phyloP scores from a whole-genome alignment of 2,888 invertebrate genomes.

The Zootermopsis nevadensis region DNA sequence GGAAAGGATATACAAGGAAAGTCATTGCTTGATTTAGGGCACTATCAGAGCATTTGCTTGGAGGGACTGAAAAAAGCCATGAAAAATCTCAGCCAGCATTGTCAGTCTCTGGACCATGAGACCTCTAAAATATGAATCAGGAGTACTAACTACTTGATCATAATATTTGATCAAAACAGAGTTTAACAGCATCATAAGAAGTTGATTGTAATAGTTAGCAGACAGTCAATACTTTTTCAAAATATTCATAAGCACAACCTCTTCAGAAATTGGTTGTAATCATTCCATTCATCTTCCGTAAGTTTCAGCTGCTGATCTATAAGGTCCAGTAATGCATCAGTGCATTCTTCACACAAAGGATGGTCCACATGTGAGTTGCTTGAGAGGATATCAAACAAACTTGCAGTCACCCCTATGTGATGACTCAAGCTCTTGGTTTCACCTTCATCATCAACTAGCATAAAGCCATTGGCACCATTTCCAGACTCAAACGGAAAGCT shows the following conservation, averaged over 20 bases:
- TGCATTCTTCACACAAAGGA: slow-evolving; percentile 95
- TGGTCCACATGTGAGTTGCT: slow-evolving; percentile 95
- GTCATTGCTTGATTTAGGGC: too few relatives aligned
- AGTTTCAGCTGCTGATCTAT: slow-evolving; percentile 88
- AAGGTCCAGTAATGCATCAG: slow-evolving; percentile 87
- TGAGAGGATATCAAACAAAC: slow-evolving; percentile 90
- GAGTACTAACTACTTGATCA: too few relatives aligned
- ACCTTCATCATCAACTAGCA: slow-evolving; percentile 87
- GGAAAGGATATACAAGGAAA: too few relatives aligned
- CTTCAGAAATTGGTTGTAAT: slow-evolving; percentile 85
- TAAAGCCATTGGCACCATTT: slow-evolving; percentile 90
- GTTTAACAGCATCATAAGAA: too few relatives aligned
- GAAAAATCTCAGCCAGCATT: too few relatives aligned
- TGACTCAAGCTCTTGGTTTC: slow-evolving; percentile 76
- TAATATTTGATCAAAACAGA: too few relatives aligned
- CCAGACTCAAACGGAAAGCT: slow-evolving; percentile 83
- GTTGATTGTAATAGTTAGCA: too few relatives aligned
- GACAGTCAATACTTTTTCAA: not conserved
- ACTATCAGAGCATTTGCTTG: too few relatives aligned
- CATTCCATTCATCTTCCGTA: slow-evolving; percentile 89
- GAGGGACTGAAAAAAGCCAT: too few relatives aligned
- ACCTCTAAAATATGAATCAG: too few relatives aligned
- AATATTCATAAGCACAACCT: slow-evolving; percentile 61
- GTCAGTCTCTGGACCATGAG: too few relatives aligned
- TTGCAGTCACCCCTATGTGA: slow-evolving; percentile 77